Conservation (phyloP, 2,113 vertebrate genomes). For the Pogonocichla stellata region DNA sequence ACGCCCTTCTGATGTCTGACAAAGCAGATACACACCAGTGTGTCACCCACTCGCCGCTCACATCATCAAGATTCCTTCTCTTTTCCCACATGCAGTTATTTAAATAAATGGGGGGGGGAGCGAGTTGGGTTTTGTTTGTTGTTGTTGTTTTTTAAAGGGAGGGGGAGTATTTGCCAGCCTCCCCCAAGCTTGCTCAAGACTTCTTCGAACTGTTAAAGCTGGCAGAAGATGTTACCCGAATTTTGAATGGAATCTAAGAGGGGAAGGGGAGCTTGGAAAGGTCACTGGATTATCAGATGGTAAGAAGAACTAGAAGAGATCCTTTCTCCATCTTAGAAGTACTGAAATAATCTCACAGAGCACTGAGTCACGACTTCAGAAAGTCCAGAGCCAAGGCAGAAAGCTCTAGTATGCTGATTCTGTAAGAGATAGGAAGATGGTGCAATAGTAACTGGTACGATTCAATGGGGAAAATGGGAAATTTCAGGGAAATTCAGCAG, state of each 20-base stretch:
- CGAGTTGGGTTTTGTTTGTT: background rate
- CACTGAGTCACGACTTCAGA: background rate
- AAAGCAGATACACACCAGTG: background rate
- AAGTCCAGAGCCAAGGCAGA: background rate
- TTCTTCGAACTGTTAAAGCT: background rate
- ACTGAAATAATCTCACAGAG: background rate
- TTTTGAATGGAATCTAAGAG: background rate
- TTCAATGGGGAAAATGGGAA: background rate
- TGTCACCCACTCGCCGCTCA: fast-evolving
- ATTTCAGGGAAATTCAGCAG: background rate
- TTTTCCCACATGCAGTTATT: background rate
- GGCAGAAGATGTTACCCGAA: background rate
- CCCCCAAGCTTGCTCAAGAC: background rate
- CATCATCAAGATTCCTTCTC: background rate
- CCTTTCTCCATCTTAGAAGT: background rate
- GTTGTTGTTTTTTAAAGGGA: background rate
- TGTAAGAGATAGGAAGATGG: background rate
- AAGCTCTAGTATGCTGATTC: background rate
- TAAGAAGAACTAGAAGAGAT: background rate
- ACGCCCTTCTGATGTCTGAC: background rate
- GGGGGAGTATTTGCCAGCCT: background rate
- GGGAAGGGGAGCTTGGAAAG: background rate
- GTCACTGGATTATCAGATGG: background rate
- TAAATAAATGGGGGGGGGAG: background rate
- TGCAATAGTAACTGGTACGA: background rate